Evolutionary conservation across 2,113 vertebrate species (phyloP).

Genomic region (Nannobrachium achirus): DNA sequence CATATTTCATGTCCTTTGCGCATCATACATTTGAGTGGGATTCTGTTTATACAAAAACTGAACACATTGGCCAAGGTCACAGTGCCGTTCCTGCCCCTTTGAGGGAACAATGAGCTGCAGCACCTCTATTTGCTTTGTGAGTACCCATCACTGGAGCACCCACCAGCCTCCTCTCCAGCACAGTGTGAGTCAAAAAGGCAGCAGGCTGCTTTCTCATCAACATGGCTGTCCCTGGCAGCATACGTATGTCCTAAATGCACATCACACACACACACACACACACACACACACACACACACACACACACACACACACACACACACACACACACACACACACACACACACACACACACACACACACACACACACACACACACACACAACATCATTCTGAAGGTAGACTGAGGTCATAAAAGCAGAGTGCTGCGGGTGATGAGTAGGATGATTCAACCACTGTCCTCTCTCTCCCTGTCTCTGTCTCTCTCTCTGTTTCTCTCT

Average conservation of each 20-base stretch:
- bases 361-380: background rate
- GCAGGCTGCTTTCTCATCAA: conserved; percentile 29
- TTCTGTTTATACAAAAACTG: no score
- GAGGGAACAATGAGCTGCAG: conserved; percentile 27
- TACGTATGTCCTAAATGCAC: conserved; percentile 15
- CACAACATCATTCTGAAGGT: conserved; percentile 8
- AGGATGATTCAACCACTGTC: conserved; percentile 40
- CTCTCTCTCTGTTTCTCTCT: conserved; percentile 13
- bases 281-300: background rate
- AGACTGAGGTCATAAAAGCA: conserved; percentile 37
- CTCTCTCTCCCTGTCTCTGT: background rate
- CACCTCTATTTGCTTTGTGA: conserved; percentile 49
- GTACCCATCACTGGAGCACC: background rate
- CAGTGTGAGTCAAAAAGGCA: conserved; percentile 26
- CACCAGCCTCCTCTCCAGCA: background rate
- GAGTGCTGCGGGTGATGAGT: conserved; percentile 11
- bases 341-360: conserved; percentile 3
- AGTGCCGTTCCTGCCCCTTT: background rate
- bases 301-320: background rate
- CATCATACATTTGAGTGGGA: no score
- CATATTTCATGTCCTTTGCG: no score
- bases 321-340: background rate
- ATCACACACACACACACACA: conserved; percentile 18
- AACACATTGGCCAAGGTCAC: background rate
- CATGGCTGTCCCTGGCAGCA: conserved; percentile 10